Evolutionary conservation across 2,888 invertebrate species (phyloP).

Genomic region (Epirrita christyi): DNA sequence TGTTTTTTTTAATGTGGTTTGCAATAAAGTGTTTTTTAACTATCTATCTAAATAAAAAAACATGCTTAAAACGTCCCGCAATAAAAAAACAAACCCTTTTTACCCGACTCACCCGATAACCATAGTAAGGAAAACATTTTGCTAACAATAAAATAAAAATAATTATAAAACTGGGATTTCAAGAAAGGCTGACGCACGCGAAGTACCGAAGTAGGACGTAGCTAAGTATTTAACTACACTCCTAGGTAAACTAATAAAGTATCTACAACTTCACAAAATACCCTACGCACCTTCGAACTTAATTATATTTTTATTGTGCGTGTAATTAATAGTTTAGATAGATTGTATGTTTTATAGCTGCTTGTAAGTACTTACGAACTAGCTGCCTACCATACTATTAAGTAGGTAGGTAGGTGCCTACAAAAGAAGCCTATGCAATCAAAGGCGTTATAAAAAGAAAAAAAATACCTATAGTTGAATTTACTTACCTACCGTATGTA

Average conservation of each 20-base stretch:
- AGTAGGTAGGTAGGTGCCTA: background rate
- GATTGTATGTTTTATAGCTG: background rate
- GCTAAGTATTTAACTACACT: background rate
- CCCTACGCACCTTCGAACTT: background rate
- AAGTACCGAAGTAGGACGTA: background rate
- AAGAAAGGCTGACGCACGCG: no score
- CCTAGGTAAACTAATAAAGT: background rate
- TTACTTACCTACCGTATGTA: no score
- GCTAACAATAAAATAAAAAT: background rate
- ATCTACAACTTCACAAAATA: background rate
- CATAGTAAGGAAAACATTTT: constrained; percentile 21
- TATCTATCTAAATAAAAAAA: background rate
- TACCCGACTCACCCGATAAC: constrained; percentile 22
- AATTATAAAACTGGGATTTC: background rate
- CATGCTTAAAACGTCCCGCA: no score
- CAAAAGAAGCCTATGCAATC: no score
- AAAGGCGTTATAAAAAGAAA: no score
- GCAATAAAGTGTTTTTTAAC: no score
- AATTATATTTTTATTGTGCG: background rate
- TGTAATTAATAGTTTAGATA: background rate
- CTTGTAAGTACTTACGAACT: no score
- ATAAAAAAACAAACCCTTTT: background rate
- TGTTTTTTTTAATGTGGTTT: no score
- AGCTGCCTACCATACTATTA: no score
- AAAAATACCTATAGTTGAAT: no score